Evolutionary conservation across 1,140 invertebrate genomes (phyloP).

Genomic region (Myzus persicae): DNA sequence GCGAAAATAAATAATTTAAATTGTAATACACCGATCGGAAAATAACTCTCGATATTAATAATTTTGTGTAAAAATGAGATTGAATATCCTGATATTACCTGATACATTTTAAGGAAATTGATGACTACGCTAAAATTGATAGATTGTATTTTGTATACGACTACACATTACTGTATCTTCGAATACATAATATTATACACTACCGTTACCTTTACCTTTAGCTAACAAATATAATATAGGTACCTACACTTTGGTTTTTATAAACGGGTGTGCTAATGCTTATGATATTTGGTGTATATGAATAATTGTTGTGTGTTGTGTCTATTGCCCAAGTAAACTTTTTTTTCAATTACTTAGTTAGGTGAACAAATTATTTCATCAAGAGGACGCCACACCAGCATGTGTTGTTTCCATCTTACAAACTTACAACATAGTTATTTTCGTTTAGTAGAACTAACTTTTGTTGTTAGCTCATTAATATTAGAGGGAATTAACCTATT

Average conservation of each 20-base stretch:
- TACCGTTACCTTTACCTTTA: too few relatives aligned
- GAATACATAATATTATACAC: background rate
- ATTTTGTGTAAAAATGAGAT: constrained; percentile 31
- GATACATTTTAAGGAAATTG: background rate
- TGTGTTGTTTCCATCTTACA: background rate
- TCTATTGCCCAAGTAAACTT: background rate
- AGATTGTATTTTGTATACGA: constrained; percentile 9
- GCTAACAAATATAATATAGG: background rate
- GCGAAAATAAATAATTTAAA: constrained; percentile 49
- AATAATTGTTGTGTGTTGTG: background rate
- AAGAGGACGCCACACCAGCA: background rate
- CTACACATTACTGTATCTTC: background rate
- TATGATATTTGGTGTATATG: background rate
- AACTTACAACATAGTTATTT: background rate
- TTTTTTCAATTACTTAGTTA: background rate
- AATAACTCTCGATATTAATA: constrained; percentile 5
- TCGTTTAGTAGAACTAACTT: background rate
- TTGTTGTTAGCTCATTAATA: background rate
- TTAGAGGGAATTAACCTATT: background rate
- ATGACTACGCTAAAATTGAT: background rate
- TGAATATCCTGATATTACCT: background rate
- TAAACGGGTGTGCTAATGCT: background rate
- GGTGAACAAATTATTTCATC: background rate
- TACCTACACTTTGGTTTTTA: background rate
- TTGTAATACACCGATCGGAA: constrained; percentile 17